Evolutionary conservation across 1,140 invertebrate species (phyloP), one percentile per base, ranked within the genome.

Genomic region (Hyposmocoma kahamanoa): DNA sequence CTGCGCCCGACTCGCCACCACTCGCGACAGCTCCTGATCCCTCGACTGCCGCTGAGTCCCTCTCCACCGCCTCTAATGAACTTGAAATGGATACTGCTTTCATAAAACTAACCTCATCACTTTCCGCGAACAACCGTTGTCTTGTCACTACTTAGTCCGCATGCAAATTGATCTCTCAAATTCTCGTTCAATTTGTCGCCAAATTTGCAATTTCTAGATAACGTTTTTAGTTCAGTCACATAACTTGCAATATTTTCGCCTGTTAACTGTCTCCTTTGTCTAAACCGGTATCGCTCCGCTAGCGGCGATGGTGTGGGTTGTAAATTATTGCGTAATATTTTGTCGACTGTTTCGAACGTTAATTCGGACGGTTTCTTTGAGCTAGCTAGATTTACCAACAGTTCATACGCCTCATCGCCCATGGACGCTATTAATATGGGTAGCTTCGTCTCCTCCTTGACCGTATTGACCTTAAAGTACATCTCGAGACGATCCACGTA

Each of bases 151-250:
- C 15, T 22, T 6, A 64, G 15, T 0, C 58, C 55, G 34, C 65
- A 67, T 6, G 60, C 56, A 30, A 67, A 47, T 24, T 67, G 59
- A 49, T 62, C 65, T 10, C 65, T 24, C 3, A 69, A 13, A 46
- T 53, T 60, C 13, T 65, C 53, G 3, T 47, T 21, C 2, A 59
- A 15, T 0, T 0, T 47, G 1, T 18, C 15, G 0, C 32, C 32
- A 13, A 63, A 63, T 5, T 42, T 41, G 42, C 60, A 59, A 17
- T 22, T 18, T 39, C 24, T 34, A 4, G 56, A n/a, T 6, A 59
- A 19, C 13, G 22, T 26, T 20, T 59, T 63, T 5, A 63, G 38
- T 8, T 48, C 52, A 8, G 59, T 22, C 2, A 52, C 41, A 17
- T 46, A 63, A 1, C 51, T 13, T 0, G 34, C 11, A 2, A 63